Percentiles rank a stretch among this genome's conserved stretches.
These are phyloP conservation scores for Drosophila mimetica DNA, from an alignment of 2,888 invertebrate genomes.

Conservation along the genomic window DNA sequence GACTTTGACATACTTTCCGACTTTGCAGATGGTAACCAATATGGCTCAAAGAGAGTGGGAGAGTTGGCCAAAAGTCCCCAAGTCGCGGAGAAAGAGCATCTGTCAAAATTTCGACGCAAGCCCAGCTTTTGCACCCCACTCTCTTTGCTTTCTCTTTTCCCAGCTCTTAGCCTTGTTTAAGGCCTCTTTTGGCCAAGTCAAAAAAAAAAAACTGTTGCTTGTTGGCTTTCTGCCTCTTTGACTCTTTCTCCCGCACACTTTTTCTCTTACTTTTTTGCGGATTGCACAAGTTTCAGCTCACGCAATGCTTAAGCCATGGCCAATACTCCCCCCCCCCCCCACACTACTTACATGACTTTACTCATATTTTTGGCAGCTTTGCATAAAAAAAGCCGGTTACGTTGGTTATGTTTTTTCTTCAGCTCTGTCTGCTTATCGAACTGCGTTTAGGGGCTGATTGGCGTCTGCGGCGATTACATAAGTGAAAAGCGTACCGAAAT, in stretches of 20 bases:
- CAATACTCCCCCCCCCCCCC: not conserved
- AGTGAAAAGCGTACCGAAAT: slow-evolving; percentile 44
- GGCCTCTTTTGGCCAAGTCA: slow-evolving; percentile 1
- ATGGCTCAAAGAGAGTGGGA: slow-evolving; percentile 13
- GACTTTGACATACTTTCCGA: slow-evolving; percentile 83
- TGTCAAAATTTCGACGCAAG: slow-evolving; percentile 63
- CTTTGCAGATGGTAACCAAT: slow-evolving; percentile 47
- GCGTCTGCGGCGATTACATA: slow-evolving; percentile 60
- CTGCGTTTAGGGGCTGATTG: slow-evolving; percentile 70
- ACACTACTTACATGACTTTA: slow-evolving; percentile 38
- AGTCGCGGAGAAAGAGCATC: slow-evolving; percentile 21
- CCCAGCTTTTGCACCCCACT: slow-evolving; percentile 51
- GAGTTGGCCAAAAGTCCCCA: slow-evolving; percentile 16
- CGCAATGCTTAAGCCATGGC: slow-evolving; percentile 55
- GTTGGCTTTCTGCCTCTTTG: slow-evolving; percentile 23
- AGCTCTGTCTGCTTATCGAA: slow-evolving; percentile 27
- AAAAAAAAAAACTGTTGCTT: slow-evolving; percentile 29
- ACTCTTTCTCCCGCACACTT: slow-evolving; percentile 27
- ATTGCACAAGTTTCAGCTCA: slow-evolving; percentile 72
- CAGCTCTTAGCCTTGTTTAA: slow-evolving; percentile 1
- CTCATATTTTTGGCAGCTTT: slow-evolving; percentile 67
- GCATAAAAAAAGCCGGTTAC: slow-evolving; percentile 76
- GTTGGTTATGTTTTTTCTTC: slow-evolving; percentile 28
- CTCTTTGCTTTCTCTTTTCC: not conserved
- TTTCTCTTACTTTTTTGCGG: slow-evolving; percentile 8